These are phyloP conservation scores for Calephelis perditalis DNA, from an alignment of 2,888 invertebrate genomes.

Conservation along the genomic window DNA sequence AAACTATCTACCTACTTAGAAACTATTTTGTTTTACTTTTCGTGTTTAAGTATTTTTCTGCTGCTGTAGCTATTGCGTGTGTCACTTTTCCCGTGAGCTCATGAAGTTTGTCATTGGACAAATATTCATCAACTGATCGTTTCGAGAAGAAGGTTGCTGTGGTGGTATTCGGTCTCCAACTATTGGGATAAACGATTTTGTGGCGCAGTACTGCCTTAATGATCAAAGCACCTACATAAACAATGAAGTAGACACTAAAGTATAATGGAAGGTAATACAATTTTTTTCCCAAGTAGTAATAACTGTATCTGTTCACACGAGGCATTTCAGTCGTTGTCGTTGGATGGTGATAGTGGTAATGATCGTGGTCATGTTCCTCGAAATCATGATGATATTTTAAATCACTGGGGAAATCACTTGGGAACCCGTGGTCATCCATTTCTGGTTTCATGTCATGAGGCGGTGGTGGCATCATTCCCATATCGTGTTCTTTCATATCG, in stretches of 20 bases:
- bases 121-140: constrained; percentile 62
- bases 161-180: constrained; percentile 62
- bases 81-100: constrained; percentile 68
- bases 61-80: constrained; percentile 58
- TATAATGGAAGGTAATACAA: constrained; percentile 86
- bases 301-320: constrained; percentile 82
- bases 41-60: constrained; percentile 54
- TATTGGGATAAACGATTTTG: constrained; percentile 82
- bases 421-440: constrained; percentile 59
- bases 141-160: constrained; percentile 64
- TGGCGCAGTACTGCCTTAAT: constrained; percentile 85
- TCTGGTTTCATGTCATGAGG: constrained; percentile 45
- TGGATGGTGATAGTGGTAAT: constrained; percentile 53
- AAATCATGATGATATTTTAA: constrained; percentile 62
- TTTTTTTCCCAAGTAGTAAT: constrained; percentile 86
- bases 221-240: constrained; percentile 84
- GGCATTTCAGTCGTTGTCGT: constrained; percentile 71
- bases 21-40: constrained; percentile 24
- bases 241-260: constrained; percentile 84
- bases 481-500: constrained; percentile 42
- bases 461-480: constrained; percentile 58
- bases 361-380: constrained; percentile 53
- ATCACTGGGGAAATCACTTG: constrained; percentile 65
- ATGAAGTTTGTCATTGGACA: constrained; percentile 68
- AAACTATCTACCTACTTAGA: constrained; percentile 16